phyloP scores from a whole-genome alignment of 2,113 vertebrate species.

The Macquaria australasica region DNA sequence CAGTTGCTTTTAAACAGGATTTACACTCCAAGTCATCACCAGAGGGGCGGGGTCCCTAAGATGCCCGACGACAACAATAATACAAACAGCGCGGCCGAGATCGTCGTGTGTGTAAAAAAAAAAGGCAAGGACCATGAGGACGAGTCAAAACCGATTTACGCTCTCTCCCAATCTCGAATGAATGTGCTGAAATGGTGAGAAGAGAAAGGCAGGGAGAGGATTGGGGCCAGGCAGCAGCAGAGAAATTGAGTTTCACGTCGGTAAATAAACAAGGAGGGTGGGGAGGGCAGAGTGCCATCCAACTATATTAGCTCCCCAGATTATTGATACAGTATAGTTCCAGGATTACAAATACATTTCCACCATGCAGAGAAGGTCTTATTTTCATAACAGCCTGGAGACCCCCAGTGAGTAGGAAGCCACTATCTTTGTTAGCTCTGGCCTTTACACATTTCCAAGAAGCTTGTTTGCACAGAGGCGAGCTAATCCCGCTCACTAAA shows the following conservation, averaged over 20 bases:
- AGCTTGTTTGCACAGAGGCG: constrained; percentile 72
- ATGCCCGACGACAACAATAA: constrained; percentile 56
- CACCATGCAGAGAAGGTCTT: constrained; percentile 66
- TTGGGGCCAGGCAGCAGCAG: constrained; percentile 58
- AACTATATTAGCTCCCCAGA: constrained; percentile 71
- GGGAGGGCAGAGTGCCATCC: constrained; percentile 63
- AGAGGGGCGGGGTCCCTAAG: constrained; percentile 48
- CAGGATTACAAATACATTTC: constrained; percentile 70
- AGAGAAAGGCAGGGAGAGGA: constrained; percentile 46
- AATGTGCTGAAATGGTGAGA: constrained; percentile 57
- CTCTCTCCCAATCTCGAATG: constrained; percentile 58
- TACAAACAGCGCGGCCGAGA: constrained; percentile 3
- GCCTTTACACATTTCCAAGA: constrained; percentile 60
- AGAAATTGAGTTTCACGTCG: constrained; percentile 76
- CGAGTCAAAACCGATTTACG: constrained; percentile 66
- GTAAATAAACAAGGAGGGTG: constrained; percentile 77
- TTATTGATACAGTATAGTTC: constrained; percentile 75
- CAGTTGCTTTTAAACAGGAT: constrained; percentile 77
- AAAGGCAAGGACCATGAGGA: constrained; percentile 63
- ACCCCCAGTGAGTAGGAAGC: constrained; percentile 57
- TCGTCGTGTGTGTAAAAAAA: constrained; percentile 17
- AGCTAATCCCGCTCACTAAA: constrained; percentile 72
- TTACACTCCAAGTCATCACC: constrained; percentile 67
- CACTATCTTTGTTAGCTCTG: constrained; percentile 74
- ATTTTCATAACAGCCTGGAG: constrained; percentile 70